Evolutionary conservation across 2,888 invertebrate genomes (phyloP), one percentile per base, ranked within the genome.

Genomic region (Drosophila infuscata): DNA sequence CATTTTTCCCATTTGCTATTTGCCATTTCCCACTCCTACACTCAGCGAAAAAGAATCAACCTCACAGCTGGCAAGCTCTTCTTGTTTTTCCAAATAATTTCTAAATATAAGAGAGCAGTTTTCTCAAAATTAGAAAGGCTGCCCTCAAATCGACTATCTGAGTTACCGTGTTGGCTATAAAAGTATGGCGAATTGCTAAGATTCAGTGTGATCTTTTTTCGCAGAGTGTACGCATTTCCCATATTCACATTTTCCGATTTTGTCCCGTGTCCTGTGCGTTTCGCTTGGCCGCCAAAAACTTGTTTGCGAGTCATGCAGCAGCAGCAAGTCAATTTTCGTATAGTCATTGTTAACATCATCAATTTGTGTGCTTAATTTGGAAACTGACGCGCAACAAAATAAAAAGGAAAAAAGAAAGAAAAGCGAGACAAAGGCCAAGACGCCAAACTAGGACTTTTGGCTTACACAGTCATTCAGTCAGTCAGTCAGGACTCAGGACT

Each of bases 361-460:
- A 88, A 88, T 90, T 88, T 88, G 87, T 88, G 89, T 88, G 89
- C 89, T 88, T 88, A 90, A 88, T 88, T 88, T 90, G 86, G 87
- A 88, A 88, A 88, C 90, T 88, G 87, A 88, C 87, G 88, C 90
- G 88, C 89, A 83, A 85, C 90, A 90, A 88, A 25, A 7, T 7
- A 43, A 43, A 43, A 20, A 38, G 12, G 35, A 8, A 46, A 46
- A 41, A n/a, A 9, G 9, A 46, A 15, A 25, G 46, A 25, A 43
- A 74, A 72, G 82, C 70, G 56, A 75, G 64, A 69, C 80, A 71
- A 78, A 68, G 70, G 73, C 65, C 58, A 61, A 64, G 61, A 64
- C 36, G 15, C 35, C 38, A 54, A 60, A 25, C 41, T 29, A 51
- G 43, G 41, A 49, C 25, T 56, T 15, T 43, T n/a, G 35, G 43